Evolutionary conservation across 2,888 invertebrate genomes (phyloP).

Genomic region (Ophraella communa): DNA sequence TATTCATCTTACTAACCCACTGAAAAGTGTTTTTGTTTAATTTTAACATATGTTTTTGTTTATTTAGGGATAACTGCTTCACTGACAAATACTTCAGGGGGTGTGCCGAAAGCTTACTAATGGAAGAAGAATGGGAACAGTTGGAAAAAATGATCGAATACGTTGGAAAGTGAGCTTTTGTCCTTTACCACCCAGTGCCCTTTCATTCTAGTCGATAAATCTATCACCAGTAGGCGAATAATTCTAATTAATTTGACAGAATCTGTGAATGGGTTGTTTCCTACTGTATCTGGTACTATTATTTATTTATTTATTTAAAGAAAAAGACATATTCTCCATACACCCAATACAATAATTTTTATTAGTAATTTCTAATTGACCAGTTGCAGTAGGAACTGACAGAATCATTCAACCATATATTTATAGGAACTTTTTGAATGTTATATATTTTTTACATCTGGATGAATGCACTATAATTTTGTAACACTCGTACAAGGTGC

Average conservation of each 20-base stretch:
- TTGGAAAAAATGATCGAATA: conserved; percentile 81
- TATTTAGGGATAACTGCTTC: conserved; percentile 78
- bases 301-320: conserved; percentile 32
- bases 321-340: too few species aligned
- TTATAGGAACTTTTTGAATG: too few species aligned
- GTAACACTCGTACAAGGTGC: too few species aligned
- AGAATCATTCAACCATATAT: too few species aligned
- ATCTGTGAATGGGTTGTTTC: conserved; percentile 43
- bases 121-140: conserved; percentile 78
- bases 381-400: conserved; percentile 10
- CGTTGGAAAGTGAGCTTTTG: conserved; percentile 65
- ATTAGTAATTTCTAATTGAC: conserved; percentile 33
- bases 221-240: conserved; percentile 50
- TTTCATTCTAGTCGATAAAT: conserved; percentile 54
- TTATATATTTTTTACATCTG: too few species aligned
- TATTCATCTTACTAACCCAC: too few species aligned
- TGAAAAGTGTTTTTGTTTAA: too few species aligned
- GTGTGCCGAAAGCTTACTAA: conserved; percentile 80
- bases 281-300: conserved; percentile 38
- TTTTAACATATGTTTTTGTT: conserved; percentile 33
- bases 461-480: too few species aligned
- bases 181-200: conserved; percentile 45
- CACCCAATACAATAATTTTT: too few species aligned
- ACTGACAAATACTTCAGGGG: conserved; percentile 81
- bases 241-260: conserved; percentile 51